Percentiles rank a stretch among this genome's conserved stretches.
These are phyloP conservation scores for Oplegnathus fasciatus DNA, from an alignment of 2,113 vertebrate species.

Conservation along the genomic window DNA sequence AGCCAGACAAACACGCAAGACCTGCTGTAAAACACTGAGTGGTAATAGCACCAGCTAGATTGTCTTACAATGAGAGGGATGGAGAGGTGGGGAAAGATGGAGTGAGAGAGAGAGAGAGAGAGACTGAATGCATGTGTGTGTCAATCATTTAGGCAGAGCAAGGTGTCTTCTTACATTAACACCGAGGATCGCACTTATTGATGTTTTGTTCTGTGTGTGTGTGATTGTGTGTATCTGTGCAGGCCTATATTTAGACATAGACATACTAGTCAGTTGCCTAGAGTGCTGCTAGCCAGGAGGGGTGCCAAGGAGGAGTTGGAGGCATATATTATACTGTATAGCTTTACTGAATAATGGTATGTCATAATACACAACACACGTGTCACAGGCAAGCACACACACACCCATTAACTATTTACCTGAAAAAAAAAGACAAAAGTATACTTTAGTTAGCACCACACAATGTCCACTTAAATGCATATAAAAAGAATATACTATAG, in stretches of 20 bases:
- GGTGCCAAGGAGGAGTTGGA: background rate
- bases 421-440: background rate
- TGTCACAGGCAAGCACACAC: background rate
- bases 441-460: background rate
- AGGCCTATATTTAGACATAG: constrained; percentile 34
- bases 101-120: background rate
- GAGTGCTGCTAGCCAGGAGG: background rate
- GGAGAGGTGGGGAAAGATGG: constrained; percentile 13
- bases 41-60: constrained; percentile 56
- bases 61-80: constrained; percentile 48
- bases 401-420: background rate
- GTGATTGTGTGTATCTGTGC: background rate
- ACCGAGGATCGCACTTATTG: constrained; percentile 38
- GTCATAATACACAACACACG: background rate
- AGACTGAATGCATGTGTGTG: constrained; percentile 21
- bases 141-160: constrained; percentile 44
- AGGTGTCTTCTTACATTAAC: constrained; percentile 32
- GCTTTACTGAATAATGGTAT: constrained; percentile 10
- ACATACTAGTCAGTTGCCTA: background rate
- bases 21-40: constrained; percentile 68
- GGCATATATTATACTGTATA: background rate
- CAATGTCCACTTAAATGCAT: background rate
- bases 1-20: constrained; percentile 55
- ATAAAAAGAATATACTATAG: background rate
- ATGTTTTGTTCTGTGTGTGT: constrained; percentile 17